These are phyloP conservation scores for Maccullochella peelii DNA, from an alignment of 2,113 vertebrate species.

Conservation along the genomic window DNA sequence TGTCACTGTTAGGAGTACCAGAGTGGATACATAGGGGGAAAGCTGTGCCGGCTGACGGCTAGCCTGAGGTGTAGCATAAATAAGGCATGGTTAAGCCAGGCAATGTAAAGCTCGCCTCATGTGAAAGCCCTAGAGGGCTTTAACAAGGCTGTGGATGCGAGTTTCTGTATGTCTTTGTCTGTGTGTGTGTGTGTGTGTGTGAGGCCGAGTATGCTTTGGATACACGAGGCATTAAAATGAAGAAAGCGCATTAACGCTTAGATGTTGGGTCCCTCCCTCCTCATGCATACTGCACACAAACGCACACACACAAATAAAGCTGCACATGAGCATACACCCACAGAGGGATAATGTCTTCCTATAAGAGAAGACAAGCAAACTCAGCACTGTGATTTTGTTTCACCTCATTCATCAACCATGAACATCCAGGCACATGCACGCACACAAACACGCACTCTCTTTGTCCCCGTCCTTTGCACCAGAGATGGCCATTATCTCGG, in stretches of 20 bases:
- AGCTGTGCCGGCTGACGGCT: conserved; percentile 47
- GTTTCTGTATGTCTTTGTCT: conserved; percentile 37
- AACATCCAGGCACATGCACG: background rate
- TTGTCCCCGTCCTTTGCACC: conserved; percentile 44
- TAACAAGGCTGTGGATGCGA: conserved; percentile 42
- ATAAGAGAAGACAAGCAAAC: conserved; percentile 42
- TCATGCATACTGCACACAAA: conserved; percentile 25
- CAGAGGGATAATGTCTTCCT: conserved; percentile 26
- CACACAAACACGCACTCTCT: background rate
- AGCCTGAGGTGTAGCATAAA: conserved; percentile 75
- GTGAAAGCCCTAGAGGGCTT: conserved; percentile 66
- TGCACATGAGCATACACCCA: background rate
- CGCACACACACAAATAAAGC: conserved; percentile 18
- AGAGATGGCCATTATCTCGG: conserved; percentile 68
- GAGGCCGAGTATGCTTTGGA: conserved; percentile 4
- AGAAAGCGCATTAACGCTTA: conserved; percentile 34
- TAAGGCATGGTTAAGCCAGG: conserved; percentile 71
- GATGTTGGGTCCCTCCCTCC: conserved; percentile 40
- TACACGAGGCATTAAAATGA: conserved; percentile 57
- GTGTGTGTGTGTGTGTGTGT: conserved; percentile 10
- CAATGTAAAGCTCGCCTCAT: conserved; percentile 54
- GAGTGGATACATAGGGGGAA: conserved; percentile 48
- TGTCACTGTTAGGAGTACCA: conserved; percentile 48
- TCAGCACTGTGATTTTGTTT: conserved; percentile 53
- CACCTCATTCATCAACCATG: conserved; percentile 57